Conservation (phyloP, 37 sponge, comb jelly and placozoan genomes). For the Beroe ovata region DNA sequence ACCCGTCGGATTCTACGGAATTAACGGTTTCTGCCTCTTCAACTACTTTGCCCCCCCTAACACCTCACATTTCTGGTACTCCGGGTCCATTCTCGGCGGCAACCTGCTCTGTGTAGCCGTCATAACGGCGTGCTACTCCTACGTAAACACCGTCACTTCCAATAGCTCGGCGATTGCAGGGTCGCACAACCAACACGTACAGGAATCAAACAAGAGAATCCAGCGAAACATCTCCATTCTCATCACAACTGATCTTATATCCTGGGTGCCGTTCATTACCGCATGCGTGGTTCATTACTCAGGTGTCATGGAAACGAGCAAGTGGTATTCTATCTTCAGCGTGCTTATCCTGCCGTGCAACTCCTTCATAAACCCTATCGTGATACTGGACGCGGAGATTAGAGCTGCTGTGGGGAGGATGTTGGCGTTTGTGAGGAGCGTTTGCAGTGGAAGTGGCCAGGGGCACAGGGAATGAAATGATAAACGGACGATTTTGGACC, state of each 20-base stretch:
- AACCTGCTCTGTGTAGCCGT: constrained; percentile 17
- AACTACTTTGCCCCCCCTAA: neutral
- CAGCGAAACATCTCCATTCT: constrained; percentile 30
- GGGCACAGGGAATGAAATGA: no score
- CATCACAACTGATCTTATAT: neutral
- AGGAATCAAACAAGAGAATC: neutral
- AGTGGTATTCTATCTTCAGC: neutral
- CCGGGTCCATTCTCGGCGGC: neutral
- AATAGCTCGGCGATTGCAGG: neutral
- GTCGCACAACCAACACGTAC: neutral
- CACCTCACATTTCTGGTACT: neutral
- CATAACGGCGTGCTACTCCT: neutral
- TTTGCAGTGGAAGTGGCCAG: no score
- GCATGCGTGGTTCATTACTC: neutral
- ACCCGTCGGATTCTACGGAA: constrained; percentile 24
- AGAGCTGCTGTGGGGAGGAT: no score
- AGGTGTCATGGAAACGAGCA: neutral
- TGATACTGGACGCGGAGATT: neutral
- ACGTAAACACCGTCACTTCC: neutral
- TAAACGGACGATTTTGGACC: no score
- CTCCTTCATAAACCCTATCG: constrained; percentile 47
- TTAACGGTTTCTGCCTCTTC: constrained; percentile 26
- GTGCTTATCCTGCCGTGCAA: constrained; percentile 14
- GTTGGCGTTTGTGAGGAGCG: no score
- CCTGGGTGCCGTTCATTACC: constrained; percentile 16